phyloP scores from a whole-genome alignment of 2,797 vertebrate species.

The Centroberyx gerrardi region DNA sequence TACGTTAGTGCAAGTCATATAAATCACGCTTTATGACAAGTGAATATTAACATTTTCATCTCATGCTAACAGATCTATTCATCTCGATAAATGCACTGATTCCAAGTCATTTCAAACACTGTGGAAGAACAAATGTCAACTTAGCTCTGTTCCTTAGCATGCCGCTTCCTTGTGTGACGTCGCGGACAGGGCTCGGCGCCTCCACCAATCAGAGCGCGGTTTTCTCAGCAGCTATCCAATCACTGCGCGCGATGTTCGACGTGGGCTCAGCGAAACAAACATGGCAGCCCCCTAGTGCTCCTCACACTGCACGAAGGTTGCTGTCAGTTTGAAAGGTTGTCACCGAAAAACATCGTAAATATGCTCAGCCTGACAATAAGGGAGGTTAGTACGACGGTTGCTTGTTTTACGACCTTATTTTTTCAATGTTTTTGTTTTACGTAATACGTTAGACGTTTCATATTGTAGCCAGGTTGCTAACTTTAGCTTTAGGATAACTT shows the following conservation, averaged over 20 bases:
- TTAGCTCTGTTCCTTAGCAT: constrained; percentile 10
- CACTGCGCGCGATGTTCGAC: constrained; percentile 62
- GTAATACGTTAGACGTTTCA: not conserved
- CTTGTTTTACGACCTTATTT: too few species aligned
- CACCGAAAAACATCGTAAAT: not conserved
- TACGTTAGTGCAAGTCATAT: not conserved
- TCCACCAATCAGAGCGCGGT: constrained; percentile 72
- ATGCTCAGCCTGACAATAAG: constrained; percentile 90
- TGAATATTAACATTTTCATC: not conserved
- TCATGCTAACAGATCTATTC: not conserved
- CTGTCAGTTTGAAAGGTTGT: constrained; percentile 12
- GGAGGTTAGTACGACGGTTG: constrained; percentile 85
- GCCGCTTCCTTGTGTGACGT: constrained; percentile 15
- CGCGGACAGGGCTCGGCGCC: accelerated
- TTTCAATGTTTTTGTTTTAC: not conserved
- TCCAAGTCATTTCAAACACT: not conserved
- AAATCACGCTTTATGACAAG: not conserved
- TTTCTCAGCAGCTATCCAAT: constrained; percentile 78
- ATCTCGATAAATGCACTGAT: not conserved
- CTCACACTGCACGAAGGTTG: constrained; percentile 52
- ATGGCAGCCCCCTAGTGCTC: constrained; percentile 85
- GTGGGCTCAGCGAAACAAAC: constrained; percentile 57
- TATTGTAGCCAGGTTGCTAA: too few species aligned
- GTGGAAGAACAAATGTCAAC: not conserved
- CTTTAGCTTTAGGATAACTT: too few species aligned